These are phyloP conservation scores for Dolichallabes microphthalmus DNA, from an alignment of 2,113 vertebrate species.

Conservation along the genomic window DNA sequence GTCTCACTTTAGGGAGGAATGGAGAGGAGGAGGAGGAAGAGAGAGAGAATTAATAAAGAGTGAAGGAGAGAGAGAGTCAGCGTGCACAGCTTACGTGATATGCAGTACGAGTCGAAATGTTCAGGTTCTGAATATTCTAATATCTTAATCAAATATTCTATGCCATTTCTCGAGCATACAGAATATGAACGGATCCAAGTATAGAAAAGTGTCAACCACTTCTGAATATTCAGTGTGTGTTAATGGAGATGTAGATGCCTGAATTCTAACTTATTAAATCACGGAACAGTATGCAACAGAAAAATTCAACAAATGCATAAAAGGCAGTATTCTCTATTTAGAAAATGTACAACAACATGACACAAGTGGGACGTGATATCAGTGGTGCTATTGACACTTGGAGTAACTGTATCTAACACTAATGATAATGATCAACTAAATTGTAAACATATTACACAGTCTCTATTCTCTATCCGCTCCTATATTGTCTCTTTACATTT, in stretches of 20 bases:
- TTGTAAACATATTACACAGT: background rate
- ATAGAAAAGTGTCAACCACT: background rate
- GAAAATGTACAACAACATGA: background rate
- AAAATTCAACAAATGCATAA: background rate
- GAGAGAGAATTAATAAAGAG: constrained; percentile 34
- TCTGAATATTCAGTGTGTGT: constrained; percentile 31
- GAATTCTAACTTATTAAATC: background rate
- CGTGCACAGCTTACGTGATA: constrained; percentile 34
- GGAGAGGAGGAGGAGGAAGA: constrained; percentile 43
- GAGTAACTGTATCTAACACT: background rate
- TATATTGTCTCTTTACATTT: background rate
- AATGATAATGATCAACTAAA: background rate
- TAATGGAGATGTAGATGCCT: background rate
- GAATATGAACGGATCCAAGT: constrained; percentile 14
- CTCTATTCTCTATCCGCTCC: background rate
- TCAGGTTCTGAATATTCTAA: constrained; percentile 33
- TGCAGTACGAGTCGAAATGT: constrained; percentile 18
- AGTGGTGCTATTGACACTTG: background rate
- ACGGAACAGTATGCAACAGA: background rate
- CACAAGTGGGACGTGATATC: background rate
- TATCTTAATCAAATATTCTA: constrained; percentile 36
- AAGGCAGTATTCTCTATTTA: background rate
- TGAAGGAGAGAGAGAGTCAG: constrained; percentile 18
- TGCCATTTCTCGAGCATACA: background rate
- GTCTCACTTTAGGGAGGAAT: constrained; percentile 10